Percentiles rank a stretch among this genome's conserved stretches.
Conservation (phyloP, 2,113 vertebrate genomes). For the Pao palembangensis region DNA sequence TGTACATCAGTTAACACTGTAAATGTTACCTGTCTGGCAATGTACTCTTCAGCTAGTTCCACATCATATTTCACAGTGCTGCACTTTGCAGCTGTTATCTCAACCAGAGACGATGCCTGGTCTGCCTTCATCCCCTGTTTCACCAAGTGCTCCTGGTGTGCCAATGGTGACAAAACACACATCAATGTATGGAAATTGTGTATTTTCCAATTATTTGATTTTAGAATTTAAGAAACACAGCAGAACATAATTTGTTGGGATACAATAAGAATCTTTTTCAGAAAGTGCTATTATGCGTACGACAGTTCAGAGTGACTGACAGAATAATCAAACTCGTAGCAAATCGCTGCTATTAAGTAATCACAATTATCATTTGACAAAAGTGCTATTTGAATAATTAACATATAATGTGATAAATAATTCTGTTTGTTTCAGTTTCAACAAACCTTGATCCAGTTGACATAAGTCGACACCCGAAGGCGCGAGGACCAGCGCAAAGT, state of each 20-base stretch:
- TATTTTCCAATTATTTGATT: no score
- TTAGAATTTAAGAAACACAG: not conserved
- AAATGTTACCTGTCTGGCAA: conserved; percentile 86
- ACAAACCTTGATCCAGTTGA: conserved; percentile 92
- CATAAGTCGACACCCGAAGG: conserved; percentile 84
- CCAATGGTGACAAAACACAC: not conserved
- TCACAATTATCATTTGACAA: no score
- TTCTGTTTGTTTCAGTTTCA: not conserved
- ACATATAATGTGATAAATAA: no score
- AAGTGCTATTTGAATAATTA: no score
- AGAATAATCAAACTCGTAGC: no score
- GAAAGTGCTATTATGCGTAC: no score
- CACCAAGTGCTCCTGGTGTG: conserved; percentile 85
- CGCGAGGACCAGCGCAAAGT: conserved; percentile 95
- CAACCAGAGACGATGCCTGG: conserved; percentile 84
- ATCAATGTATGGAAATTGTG: no score
- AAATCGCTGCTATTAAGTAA: no score
- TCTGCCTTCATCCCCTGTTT: conserved; percentile 94
- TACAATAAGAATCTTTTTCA: not conserved
- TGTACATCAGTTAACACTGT: not conserved
- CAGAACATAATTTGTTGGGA: not conserved
- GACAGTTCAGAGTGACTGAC: no score
- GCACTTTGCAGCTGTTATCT: conserved; percentile 84
- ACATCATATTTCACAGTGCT: conserved; percentile 92
- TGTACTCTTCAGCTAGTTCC: conserved; percentile 96